A percentile compares a stretch with the other conserved stretches of the same genome.
These are phyloP conservation scores for Azemiops feae DNA, from an alignment of 2,113 vertebrate genomes.

Conservation along the genomic window DNA sequence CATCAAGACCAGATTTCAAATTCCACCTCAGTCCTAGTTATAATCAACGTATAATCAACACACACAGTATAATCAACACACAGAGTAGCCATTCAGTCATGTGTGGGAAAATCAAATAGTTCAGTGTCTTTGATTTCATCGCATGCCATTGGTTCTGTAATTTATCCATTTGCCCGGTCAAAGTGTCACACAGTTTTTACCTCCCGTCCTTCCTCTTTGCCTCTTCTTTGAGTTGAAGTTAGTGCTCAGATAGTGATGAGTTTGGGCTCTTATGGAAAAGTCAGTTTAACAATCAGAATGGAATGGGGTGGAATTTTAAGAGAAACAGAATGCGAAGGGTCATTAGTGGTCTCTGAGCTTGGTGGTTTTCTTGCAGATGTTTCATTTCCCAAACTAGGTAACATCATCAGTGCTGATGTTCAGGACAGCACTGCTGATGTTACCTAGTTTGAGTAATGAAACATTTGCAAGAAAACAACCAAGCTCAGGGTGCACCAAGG, in stretches of 20 bases:
- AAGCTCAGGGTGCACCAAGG: background rate
- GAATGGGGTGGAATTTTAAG: background rate
- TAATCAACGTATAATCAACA: slow-evolving; percentile 9
- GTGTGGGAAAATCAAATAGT: slow-evolving; percentile 54
- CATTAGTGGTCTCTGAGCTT: background rate
- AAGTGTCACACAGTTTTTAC: slow-evolving; percentile 2
- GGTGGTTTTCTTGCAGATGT: background rate
- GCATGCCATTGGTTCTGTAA: slow-evolving; percentile 55
- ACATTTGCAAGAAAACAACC: background rate
- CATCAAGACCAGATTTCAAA: slow-evolving; percentile 13
- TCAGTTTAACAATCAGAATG: background rate
- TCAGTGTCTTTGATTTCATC: slow-evolving; percentile 60
- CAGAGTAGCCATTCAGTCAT: slow-evolving; percentile 42
- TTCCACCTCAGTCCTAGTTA: slow-evolving; percentile 42
- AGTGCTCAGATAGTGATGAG: background rate
- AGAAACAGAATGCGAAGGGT: background rate
- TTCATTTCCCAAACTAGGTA: background rate
- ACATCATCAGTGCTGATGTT: background rate
- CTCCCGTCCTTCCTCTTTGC: background rate
- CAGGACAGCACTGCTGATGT: no score
- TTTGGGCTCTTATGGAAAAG: background rate
- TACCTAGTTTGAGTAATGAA: background rate
- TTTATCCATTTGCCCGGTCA: slow-evolving; percentile 52
- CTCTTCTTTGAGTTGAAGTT: background rate
- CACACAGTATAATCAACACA: slow-evolving; percentile 51